Base-by-base conservation (phyloP, 2,888 invertebrate species). In the Agonopterix arenella region DNA sequence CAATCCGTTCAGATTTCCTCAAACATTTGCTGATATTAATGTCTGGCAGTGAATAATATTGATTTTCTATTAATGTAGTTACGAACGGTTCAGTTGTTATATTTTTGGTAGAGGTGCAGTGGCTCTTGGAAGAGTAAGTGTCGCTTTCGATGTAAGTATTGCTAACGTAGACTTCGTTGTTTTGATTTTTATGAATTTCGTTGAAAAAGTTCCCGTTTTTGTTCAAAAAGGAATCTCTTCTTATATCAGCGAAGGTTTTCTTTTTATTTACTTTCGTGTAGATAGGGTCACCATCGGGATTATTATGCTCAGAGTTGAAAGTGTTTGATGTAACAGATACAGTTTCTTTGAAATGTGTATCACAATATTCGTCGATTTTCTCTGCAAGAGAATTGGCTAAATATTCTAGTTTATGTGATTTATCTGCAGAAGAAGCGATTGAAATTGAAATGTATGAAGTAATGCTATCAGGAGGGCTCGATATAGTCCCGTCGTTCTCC, bases 11-110 rank as follows among this genome's bases (percentile, higher is more conserved):
- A 52, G 92, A 93, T 67, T 92, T 93, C 62, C 92, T 90, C 54
- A 94, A 86, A 68, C 92, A 93, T 70, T 93, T 93, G 53, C 93
- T 91, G 18, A 92, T 92, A 51, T 92, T 92, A 45, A 93, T 92
- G 73, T 94, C 93, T 8, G 94, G 94, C 55, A 94, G 79, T 16
- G 93, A 93, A 74, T 92, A 91, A 66, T 93, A 94, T 70, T 93
- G 93, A 71, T 93, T 93, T 72, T 93, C 92, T 55, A 89, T 83
- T 54, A 92, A 73, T 36, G 90, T 89, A 18, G 89, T 82, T 9
- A 88, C 84, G 61, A 81, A 90, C 38, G 89, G 89, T 69, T 90
- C 89, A 48, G 88, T 86, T 36, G 84, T 88, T 60, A 83, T 89
- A 59, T 85, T 90, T 72, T 76, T 89, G 49, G 75, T 69, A 50